Evolutionary conservation across 2,113 vertebrate species (phyloP), one percentile per base, ranked within the genome.

Genomic region (Apteryx mantelli): DNA sequence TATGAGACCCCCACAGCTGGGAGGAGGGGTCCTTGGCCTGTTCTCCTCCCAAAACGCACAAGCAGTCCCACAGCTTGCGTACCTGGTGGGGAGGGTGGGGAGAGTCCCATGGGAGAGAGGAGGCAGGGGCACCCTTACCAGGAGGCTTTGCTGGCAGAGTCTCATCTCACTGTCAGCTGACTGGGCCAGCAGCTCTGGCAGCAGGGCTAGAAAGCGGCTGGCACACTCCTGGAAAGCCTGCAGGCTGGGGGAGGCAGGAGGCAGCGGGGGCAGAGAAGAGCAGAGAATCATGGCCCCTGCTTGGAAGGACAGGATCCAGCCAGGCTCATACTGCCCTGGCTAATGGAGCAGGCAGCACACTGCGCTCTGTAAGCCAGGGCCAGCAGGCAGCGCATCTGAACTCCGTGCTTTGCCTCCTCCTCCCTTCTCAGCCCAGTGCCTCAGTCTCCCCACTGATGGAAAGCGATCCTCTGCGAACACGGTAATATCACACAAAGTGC

Each of bases 111-210:
- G 55, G 55, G 30, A 53, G 5, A 76, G 92, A 7, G 21, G 79
- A 86, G 70, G 71, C 12, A 8, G 32, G 2, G 34, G 16, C 28
- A 86, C 5, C 6, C 79, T 98, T 98, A 98, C 98, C 98, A 91
- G 80, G 38, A 98, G 96, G 82, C 98, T 98, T 94, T 98, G 97
- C 93, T 96, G 97, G 60, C 58, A 82, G 36, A 98, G 88, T 70
- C 58, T 96, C 76, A 91, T 97, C 80, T 98, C 82, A 0, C 64
- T 82, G 64, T 98, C 92, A 0, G 89, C 88, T 13, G 97, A 91
- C 7, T 73, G 96, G 74, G 95, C 40, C 68, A 98, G 93, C n/a
- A 98, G 88, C 64, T 95, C 82, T 0, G 82, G 97, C 66, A 98
- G 65, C 58, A 98, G 73, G 70, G 94, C 76, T 75, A 98, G 92